Conservation (phyloP, 2,888 invertebrate genomes). For the Morpho deidamia region DNA sequence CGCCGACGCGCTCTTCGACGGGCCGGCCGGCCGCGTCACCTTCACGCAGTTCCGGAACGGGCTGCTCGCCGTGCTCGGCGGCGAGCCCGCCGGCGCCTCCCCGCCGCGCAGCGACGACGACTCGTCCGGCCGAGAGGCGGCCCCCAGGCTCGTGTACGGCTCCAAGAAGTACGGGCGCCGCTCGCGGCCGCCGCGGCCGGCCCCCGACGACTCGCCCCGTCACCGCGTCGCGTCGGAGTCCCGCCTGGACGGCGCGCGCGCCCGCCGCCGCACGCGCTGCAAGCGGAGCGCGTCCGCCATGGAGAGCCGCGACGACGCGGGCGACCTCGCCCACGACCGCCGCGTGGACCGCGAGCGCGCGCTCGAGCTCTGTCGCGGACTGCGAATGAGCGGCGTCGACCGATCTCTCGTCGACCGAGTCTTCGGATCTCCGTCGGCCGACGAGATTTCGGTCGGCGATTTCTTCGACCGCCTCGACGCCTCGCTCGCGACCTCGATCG, state of each 20-base stretch:
- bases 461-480: constrained; percentile 61
- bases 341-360: constrained; percentile 54
- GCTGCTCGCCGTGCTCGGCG: constrained; percentile 83
- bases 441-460: constrained; percentile 63
- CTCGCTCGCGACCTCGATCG: constrained; percentile 49
- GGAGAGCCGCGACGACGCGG: constrained; percentile 35
- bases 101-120: constrained; percentile 61
- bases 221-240: constrained; percentile 54
- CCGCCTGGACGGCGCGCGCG: constrained; percentile 44
- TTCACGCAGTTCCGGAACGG: constrained; percentile 89
- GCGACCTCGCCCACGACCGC: constrained; percentile 49
- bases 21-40: constrained; percentile 71
- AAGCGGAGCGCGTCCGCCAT: constrained; percentile 53
- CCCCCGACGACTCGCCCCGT: constrained; percentile 31
- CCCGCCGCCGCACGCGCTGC: constrained; percentile 41
- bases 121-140: constrained; percentile 83
- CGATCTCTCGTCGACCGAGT: constrained; percentile 49
- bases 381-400: constrained; percentile 59
- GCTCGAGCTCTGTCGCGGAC: constrained; percentile 52
- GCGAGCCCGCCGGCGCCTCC: constrained; percentile 43
- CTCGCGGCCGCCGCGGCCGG: constrained; percentile 77
- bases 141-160: constrained; percentile 85
- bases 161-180: constrained; percentile 87
- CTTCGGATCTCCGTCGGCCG: constrained; percentile 42
- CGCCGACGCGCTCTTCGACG: constrained; percentile 78